phyloP scores from a whole-genome alignment of 2,797 vertebrate species.

The Bradypodion ventrale region DNA sequence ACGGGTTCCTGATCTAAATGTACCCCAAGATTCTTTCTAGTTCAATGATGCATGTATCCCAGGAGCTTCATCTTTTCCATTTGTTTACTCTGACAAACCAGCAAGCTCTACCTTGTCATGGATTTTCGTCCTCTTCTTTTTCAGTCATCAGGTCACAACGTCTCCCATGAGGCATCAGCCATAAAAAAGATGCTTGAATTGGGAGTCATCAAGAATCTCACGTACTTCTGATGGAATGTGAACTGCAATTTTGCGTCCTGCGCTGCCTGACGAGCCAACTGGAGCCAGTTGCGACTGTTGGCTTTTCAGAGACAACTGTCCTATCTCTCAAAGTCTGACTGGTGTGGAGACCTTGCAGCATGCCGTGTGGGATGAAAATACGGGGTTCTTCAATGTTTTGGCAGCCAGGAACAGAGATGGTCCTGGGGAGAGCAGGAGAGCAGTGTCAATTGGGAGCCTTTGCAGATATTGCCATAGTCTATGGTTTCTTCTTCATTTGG shows the following conservation, averaged over 20 bases:
- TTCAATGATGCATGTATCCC: background rate
- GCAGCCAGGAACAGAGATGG: background rate
- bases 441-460: background rate
- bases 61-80: background rate
- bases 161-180: slow-evolving; percentile 75
- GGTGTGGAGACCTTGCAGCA: background rate
- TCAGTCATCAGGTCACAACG: slow-evolving; percentile 76
- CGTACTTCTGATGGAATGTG: slow-evolving; percentile 69
- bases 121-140: background rate
- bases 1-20: background rate
- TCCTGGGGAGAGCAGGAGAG: background rate
- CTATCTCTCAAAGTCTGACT: background rate
- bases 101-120: background rate
- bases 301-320: background rate
- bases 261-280: background rate
- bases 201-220: slow-evolving; percentile 78
- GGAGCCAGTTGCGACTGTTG: background rate
- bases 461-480: background rate
- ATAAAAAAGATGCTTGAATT: slow-evolving; percentile 79
- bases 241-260: background rate
- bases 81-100: background rate
- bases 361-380: background rate
- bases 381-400: background rate
- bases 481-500: background rate
- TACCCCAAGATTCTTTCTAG: background rate